Base-by-base conservation (phyloP, 2,113 vertebrate genomes). In the Cavia aperea region DNA sequence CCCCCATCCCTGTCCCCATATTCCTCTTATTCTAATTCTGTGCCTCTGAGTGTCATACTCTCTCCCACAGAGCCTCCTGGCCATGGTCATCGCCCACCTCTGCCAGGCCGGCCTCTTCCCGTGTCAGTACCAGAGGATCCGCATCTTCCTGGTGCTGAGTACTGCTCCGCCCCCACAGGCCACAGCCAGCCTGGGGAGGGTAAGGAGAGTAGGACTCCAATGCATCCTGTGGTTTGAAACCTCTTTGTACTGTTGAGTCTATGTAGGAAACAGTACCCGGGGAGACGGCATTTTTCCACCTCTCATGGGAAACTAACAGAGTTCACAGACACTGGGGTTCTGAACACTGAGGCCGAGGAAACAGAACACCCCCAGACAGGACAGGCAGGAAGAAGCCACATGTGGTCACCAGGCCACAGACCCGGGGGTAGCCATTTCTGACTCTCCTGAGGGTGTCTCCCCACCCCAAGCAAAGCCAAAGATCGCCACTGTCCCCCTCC, bases 71-170 rank as follows among this genome's bases (percentile, higher is more conserved):
- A 91, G 58, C 24, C 0, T 75, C 72, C 43, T 43, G 39, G 11
- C 12, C 43, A 75, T 7, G 24, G 43, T 77, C 43, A 77, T 31
- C 5, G 5, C 43, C 43, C 31, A 49, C 7, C 29, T 77, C 39
- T 31, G 43, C 13, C 24, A 1, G 24, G 86, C 60, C 1, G 39
- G 82, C n/a, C 88, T 93, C 81, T 62, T 81, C 70, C 18, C 54
- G 43, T 94, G 86, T 77, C 92, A 92, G 16, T 84, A 88, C 56
- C 51, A 6, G 23, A 54, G 82, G 0, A 85, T 93, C 2, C 93
- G 90, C 4, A 90, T 95, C 89, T 94, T 94, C 65, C 18, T 94
- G 7, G 93, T 78, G 0, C 91, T 95, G 89, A 95, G 95, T 93
- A 60, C 58, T 60, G 58, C 21, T 6, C 58, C 58, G 8, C 21